phyloP scores from a whole-genome alignment of 2,113 vertebrate species.

The Nycticryphes semicollaris region DNA sequence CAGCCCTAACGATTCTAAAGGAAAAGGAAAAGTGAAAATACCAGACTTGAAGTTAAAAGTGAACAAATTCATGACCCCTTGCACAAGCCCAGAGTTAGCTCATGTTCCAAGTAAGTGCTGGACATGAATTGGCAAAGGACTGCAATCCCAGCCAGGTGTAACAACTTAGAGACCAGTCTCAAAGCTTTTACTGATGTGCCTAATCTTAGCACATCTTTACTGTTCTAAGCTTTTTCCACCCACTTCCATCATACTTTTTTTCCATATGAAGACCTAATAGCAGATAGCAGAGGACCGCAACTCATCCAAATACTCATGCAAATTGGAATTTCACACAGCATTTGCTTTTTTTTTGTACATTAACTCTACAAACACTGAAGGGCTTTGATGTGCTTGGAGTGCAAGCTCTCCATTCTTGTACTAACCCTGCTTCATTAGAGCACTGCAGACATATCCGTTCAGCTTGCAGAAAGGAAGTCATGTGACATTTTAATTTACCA shows the following conservation, averaged over 20 bases:
- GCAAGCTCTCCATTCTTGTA: background rate
- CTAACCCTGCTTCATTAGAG: constrained; percentile 1
- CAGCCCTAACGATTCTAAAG: background rate
- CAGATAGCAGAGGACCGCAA: background rate
- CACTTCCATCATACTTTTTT: background rate
- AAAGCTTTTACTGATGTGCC: background rate
- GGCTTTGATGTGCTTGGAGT: background rate
- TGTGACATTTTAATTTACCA: constrained; percentile 24
- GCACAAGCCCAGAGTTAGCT: background rate
- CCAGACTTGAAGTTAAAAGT: background rate
- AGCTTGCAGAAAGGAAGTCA: background rate
- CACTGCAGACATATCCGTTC: constrained; percentile 7
- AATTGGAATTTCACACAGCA: background rate
- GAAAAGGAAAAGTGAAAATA: background rate
- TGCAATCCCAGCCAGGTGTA: background rate
- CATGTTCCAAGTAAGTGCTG: background rate
- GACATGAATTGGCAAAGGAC: background rate
- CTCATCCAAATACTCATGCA: background rate
- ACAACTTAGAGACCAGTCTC: background rate
- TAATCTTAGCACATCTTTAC: constrained; percentile 10
- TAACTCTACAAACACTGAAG: background rate
- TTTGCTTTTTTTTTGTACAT: background rate
- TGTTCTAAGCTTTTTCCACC: background rate
- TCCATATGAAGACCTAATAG: background rate
- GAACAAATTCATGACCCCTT: background rate